These are phyloP conservation scores for Chaetodon auriga DNA, from an alignment of 2,113 vertebrate genomes.

Conservation along the genomic window DNA sequence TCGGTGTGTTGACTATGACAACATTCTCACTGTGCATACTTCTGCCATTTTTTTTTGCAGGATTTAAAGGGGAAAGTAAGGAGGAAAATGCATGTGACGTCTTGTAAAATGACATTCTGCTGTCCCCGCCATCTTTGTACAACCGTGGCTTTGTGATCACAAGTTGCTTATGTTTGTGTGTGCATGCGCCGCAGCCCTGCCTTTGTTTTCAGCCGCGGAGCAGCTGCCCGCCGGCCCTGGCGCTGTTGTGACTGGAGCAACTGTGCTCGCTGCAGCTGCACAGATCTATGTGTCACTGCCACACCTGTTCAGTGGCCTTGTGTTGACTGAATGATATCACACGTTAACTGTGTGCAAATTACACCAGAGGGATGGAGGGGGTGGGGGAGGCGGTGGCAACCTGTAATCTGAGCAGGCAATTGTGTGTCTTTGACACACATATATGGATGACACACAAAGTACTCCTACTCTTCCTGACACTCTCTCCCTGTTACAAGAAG, in stretches of 20 bases:
- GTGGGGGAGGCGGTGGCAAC: neutral
- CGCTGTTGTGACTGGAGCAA: constrained; percentile 71
- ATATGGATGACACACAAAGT: constrained; percentile 12
- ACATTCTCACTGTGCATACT: neutral
- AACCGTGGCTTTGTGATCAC: neutral
- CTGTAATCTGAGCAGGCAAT: constrained; percentile 30
- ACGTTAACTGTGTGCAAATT: constrained; percentile 53
- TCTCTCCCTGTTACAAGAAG: constrained; percentile 23
- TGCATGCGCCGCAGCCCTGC: constrained; percentile 31
- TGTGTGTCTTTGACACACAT: constrained; percentile 19
- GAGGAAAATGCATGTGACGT: neutral
- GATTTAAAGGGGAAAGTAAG: neutral
- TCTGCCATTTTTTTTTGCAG: neutral
- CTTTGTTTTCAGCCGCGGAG: constrained; percentile 53
- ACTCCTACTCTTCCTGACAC: neutral
- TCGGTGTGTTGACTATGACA: neutral
- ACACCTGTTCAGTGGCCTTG: constrained; percentile 71
- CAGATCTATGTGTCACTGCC: constrained; percentile 60
- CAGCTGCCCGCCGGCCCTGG: constrained; percentile 54
- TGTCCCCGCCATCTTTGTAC: neutral
- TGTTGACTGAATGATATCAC: constrained; percentile 69
- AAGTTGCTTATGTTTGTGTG: constrained; percentile 6
- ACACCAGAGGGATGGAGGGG: neutral
- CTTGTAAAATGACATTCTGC: neutral
- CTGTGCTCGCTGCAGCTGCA: constrained; percentile 73